Conservation (phyloP, 2,888 invertebrate genomes). For the Scaptomyza cyrtandrae region DNA sequence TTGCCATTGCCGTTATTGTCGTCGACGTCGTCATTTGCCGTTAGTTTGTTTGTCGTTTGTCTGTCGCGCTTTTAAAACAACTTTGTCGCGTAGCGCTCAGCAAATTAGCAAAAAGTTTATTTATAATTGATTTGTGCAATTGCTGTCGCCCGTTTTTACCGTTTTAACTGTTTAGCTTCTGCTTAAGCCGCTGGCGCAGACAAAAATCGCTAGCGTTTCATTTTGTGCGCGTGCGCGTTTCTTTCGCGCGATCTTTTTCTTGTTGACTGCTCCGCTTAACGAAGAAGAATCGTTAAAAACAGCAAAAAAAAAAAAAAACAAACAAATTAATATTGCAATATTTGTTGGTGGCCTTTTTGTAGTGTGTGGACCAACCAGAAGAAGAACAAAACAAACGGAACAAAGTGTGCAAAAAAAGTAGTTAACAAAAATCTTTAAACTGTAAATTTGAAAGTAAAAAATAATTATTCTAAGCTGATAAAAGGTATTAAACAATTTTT, state of each 20-base stretch:
- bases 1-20: constrained; percentile 44
- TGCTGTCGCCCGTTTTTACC: constrained; percentile 25
- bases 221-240: constrained; percentile 65
- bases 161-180: constrained; percentile 29
- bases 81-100: constrained; percentile 32
- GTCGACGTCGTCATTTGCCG: constrained; percentile 44
- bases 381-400: constrained; percentile 7
- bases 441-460: background rate
- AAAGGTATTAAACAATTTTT: constrained; percentile 37
- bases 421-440: constrained; percentile 7
- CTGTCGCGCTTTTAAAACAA: constrained; percentile 53
- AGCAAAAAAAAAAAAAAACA: too few relatives aligned
- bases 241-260: constrained; percentile 42
- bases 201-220: constrained; percentile 42
- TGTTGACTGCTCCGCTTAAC: constrained; percentile 22
- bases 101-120: constrained; percentile 22
- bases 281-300: background rate
- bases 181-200: constrained; percentile 45
- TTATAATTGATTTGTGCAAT: constrained; percentile 35
- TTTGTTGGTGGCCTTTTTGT: constrained; percentile 26
- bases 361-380: constrained; percentile 18
- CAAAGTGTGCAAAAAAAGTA: constrained; percentile 18
- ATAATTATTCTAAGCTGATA: background rate
- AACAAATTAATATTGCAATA: constrained; percentile 17
- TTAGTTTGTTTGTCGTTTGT: constrained; percentile 45